Evolutionary conservation across 2,888 invertebrate species (phyloP), one percentile per base, ranked within the genome.

Genomic region (Serrognathus titanus): DNA sequence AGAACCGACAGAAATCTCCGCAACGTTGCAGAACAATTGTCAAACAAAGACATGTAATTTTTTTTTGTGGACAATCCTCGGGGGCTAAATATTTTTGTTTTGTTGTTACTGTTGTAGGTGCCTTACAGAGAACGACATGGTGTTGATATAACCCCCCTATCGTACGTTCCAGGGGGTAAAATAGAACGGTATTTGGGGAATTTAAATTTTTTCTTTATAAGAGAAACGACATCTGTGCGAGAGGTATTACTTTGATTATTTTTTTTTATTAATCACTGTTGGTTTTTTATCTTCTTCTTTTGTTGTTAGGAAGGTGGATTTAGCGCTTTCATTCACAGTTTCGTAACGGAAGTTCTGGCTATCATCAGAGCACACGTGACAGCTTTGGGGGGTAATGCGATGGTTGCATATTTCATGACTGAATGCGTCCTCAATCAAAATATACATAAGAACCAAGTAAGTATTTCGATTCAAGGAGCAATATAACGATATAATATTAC

Each of bases 371-470:
- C 97, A 3, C 95, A 97, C 79, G 93, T 97, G 31, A 87, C 90
- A 0, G 92, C 96, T 1, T 79, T 97, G 36, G 96, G 97, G 24
- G 97, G 97, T 3, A 97, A 97, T 78, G 95, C 96, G 1, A 88
- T 98, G 82, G 91, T 96, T 0, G 92, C 95, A 0, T 97, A 93
- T 79, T 94, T 92, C 75, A 87, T 97, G 84, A 92, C 90, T 8
- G 93, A 97, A 77, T 89, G 94, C 66, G 88, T 94, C 71, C 80
- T 98, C 40, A 86, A 92, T 58, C 92, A 95, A 75, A 96, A 93
- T 77, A 90, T 94, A 63, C 95, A 97, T 75, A 97, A 97, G 79
- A 97, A 97, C 80, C 97, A 97, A 86, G 97, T 94, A 77, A 76
- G 75, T 64, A 36, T 43, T n/a, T n/a, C n/a, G n/a, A n/a, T n/a